Evolutionary conservation across 1,140 invertebrate genomes (phyloP), one percentile per base, ranked within the genome.

Genomic region (Liolophura sinensis): DNA sequence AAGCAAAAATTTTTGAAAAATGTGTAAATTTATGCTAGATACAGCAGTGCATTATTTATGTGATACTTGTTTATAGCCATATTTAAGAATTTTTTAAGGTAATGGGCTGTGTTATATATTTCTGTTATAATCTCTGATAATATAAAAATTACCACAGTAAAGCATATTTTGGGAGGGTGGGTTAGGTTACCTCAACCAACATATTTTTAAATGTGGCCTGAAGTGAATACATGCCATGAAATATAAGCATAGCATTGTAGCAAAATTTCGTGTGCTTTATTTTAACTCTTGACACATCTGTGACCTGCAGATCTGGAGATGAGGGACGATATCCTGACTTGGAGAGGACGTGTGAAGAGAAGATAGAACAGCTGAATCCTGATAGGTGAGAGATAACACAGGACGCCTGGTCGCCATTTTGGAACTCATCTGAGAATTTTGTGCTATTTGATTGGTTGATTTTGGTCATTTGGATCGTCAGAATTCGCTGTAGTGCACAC

Each of bases 321-420:
- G 81, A 83, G 66, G 81, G 81, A 6, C 59, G 48, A 24, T 83
- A 71, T 60, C 78, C 75, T 48, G 76, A 81, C 15, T 64, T 83
- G 18, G 80, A 83, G 67, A 71, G 64, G 40, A 55, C 56, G 31
- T 73, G 75, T 67, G 76, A 81, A 60, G 60, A 77, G 20, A 74
- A 67, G 68, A 70, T 83, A 14, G 57, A 67, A 65, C 64, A 56
- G 15, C 56, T 82, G 16, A 68, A 73, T 55, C 81, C 79, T 9
- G 76, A 79, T 25, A 82, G 77, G 80, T 80, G 64, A 60, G 47
- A 40, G 3, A 9, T 9, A 5, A 40, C 31, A 40, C 3, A 9
- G 31, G 31, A 40, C 9, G 31, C 9, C n/a, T n/a, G n/a, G n/a
- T n/a, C n/a, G n/a, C n/a, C n/a, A n/a, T n/a, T n/a, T n/a, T n/a